phyloP scores from a whole-genome alignment of 2,888 invertebrate genomes.

The Cheilosia variabilis region DNA sequence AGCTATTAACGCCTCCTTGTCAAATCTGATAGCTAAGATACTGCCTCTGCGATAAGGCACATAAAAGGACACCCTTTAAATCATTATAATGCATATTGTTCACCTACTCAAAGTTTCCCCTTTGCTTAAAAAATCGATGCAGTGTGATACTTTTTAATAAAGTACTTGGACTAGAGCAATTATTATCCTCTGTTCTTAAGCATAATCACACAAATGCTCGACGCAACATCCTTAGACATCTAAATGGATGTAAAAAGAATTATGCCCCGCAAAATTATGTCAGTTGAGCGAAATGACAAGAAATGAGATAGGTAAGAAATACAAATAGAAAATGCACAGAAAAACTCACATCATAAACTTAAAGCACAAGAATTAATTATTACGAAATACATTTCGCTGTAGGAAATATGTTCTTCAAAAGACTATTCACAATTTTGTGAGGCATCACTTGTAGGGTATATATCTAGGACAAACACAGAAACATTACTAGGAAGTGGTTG shows the following conservation, averaged over 20 bases:
- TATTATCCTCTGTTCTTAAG: neutral
- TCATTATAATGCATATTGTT: no score
- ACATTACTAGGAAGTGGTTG: slow-evolving; percentile 5
- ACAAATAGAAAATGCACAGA: slow-evolving; percentile 5
- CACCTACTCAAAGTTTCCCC: neutral
- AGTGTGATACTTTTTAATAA: slow-evolving; percentile 38
- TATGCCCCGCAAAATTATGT: slow-evolving; percentile 31
- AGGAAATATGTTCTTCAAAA: slow-evolving; percentile 3
- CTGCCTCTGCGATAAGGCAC: no score
- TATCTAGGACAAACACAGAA: slow-evolving; percentile 49
- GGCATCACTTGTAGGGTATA: neutral
- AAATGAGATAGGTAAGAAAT: neutral
- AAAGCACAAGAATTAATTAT: slow-evolving; percentile 13
- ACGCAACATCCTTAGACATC: neutral
- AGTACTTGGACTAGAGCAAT: slow-evolving; percentile 17
- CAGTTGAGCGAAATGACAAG: slow-evolving; percentile 21
- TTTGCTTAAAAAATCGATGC: slow-evolving; percentile 6
- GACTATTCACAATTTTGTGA: slow-evolving; percentile 5
- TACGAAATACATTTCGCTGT: slow-evolving; percentile 9
- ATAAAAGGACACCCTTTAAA: no score
- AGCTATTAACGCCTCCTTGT: no score
- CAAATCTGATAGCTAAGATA: no score
- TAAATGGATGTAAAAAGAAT: slow-evolving; percentile 1
- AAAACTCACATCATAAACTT: slow-evolving; percentile 19
- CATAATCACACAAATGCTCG: slow-evolving; percentile 30